Evolutionary conservation across 2,113 vertebrate genomes (phyloP).

Genomic region (Tupaia chinensis): DNA sequence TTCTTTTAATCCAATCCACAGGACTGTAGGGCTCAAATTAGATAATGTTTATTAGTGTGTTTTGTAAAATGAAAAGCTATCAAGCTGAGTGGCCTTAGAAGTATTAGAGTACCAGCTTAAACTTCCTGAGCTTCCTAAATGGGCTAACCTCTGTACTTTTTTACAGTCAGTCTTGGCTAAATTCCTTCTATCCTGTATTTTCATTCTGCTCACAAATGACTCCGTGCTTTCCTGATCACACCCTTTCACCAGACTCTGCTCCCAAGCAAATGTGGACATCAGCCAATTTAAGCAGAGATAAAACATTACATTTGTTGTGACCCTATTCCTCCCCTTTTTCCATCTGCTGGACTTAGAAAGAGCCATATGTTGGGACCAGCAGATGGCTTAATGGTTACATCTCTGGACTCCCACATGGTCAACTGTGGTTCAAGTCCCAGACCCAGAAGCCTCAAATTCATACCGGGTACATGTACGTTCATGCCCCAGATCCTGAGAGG

Average conservation of each 20-base stretch:
- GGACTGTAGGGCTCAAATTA: background rate
- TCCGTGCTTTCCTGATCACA: background rate
- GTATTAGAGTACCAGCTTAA: background rate
- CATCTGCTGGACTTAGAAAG: background rate
- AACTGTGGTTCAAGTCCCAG: too few species aligned
- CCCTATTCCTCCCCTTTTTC: background rate
- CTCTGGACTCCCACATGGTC: too few species aligned
- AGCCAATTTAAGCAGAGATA: background rate
- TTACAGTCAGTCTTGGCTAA: background rate
- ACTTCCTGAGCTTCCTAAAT: conserved; percentile 9
- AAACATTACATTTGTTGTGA: background rate
- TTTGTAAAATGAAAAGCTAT: conserved; percentile 47
- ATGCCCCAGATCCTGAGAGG: too few species aligned
- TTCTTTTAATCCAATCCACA: background rate
- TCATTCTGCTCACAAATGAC: background rate
- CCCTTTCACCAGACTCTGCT: background rate
- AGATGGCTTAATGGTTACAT: too few species aligned
- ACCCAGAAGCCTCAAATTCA: too few species aligned
- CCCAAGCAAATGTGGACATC: background rate
- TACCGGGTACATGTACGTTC: too few species aligned
- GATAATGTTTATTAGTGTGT: background rate
- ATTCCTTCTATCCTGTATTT: background rate
- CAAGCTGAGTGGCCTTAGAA: background rate
- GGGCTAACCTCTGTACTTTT: background rate
- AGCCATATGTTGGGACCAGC: background rate